phyloP scores from a whole-genome alignment of 2,888 invertebrate genomes.

The Piscicola geometra region DNA sequence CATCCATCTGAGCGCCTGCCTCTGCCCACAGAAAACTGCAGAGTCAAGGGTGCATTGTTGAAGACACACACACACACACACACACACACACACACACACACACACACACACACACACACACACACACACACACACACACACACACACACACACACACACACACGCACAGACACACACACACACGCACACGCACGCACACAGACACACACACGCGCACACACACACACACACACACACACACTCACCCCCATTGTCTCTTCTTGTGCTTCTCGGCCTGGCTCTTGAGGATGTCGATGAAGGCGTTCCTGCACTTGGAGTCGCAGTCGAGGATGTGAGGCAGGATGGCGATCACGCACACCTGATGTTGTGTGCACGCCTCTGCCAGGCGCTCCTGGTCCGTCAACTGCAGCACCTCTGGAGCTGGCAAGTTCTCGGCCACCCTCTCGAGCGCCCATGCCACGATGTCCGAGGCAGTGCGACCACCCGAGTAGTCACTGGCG shows the following conservation, averaged over 20 bases:
- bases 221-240: background rate
- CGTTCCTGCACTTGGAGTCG: conserved; percentile 81
- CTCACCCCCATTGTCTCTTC: conserved; percentile 83
- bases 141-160: conserved; percentile 68
- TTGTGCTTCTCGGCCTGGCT: conserved; percentile 83
- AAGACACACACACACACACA: background rate
- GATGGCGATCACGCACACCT: conserved; percentile 83
- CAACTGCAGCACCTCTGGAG: conserved; percentile 71
- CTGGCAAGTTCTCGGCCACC: conserved; percentile 77
- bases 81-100: conserved; percentile 48
- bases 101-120: conserved; percentile 66
- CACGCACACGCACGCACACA: conserved; percentile 65
- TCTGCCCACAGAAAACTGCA: conserved; percentile 86
- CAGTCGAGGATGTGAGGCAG: conserved; percentile 94
- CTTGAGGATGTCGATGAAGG: conserved; percentile 71
- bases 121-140: background rate
- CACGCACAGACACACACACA: background rate
- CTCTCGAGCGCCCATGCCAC: conserved; percentile 83
- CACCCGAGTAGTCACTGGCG: conserved; percentile 81
- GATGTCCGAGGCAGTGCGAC: conserved; percentile 81
- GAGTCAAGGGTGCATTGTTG: too few species aligned
- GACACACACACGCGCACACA: background rate
- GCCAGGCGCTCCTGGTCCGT: conserved; percentile 60
- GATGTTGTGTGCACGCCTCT: conserved; percentile 75
- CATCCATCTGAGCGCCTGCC: conserved; percentile 73